Base-by-base conservation (phyloP, 2,797 vertebrate genomes). In the Tauraco hartlaubi region DNA sequence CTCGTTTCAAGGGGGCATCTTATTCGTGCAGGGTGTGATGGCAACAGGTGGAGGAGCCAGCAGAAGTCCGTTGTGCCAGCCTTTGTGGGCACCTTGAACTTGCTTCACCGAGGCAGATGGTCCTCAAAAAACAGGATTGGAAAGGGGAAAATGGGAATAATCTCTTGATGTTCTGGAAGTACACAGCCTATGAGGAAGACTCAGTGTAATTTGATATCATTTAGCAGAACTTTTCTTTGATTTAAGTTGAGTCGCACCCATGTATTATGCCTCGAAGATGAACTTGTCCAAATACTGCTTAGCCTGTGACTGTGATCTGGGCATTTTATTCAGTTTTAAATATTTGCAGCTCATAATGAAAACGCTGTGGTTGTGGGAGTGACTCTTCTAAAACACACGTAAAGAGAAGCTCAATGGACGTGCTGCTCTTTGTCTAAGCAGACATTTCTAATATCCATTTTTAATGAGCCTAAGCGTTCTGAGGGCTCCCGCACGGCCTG, bases 11-110 rank as follows among this genome's bases (percentile, higher is more conserved):
- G 26, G 16, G 20, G 44, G 11, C 2, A 5, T 15, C 31, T 2
- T 4, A 25, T 22, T n/a, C n/a, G 4, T 4, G 8, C 11, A 6
- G 64, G 15, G n/a, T 26, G 52, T 15, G 9, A 2, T 3, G 35
- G 18, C 37, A 6, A 4, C 19, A 19, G 67, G 31, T 9, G 9
- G 9, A 22, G 35, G 9, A 63, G 43, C 35, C 35, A 10, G 25
- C 35, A 33, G 35, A 18, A 35, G 18, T 22, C 51, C 5, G 6
- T 11, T 22, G 41, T 37, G 66, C 37, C 43, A 17, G 2, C 23
- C 33, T 43, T 2, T 9, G 20, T 25, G 44, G 58, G n/a, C 16
- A 20, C n/a, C 58, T 29, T 52, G 23, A 35, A 6, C 87, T 29
- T 49, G 58, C 26, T 51, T 58, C 15, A 11, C 18, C 18, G 18